Base-by-base conservation (phyloP, 2,888 invertebrate genomes). In the Hesperia comma region DNA sequence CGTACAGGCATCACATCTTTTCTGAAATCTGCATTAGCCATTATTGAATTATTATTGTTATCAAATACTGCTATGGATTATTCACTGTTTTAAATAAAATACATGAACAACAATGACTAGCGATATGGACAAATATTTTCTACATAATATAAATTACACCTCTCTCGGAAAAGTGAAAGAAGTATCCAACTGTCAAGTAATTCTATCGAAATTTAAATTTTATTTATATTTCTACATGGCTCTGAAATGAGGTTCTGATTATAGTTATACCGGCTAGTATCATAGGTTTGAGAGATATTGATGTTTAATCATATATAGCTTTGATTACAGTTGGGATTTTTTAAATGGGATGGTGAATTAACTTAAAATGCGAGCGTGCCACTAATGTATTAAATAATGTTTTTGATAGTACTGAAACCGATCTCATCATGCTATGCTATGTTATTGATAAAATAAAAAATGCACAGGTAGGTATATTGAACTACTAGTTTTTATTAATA, bases 1-100 rank as follows among this genome's bases (percentile, higher is more conserved):
- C 95, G 93, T 74, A 94, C 93, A 41, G 94, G 90, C 81, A 92
- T 87, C 71, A 84, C 85, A 73, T 93, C 92, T 78, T 92, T 92
- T 78, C 92, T 85, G 85, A 87, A 92, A 81, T 93, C 93, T 82
- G 90, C 79, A 78, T 82, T 90, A 80, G 92, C 91, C 93, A 93
- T 93, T 85, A 81, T 85, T 83, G 82, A 82, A 87, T 17, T 58
- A 41, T 17, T 37, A 17, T n/a, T 58, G 26, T 41, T 57, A 63
- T 49, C 51, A n/a, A 37, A 57, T 21, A 56, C 26, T 49, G 57
- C 26, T 58, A 57, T 51, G 63, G 81, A 78, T 79, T 83, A 84
- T 80, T 84, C 83, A 84, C 84, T 87, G 83, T 86, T 86, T 70
- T 71, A 83, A 81, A 86, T 83, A 86, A 88, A 87, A 88, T 86